phyloP scores from a whole-genome alignment of 2,888 invertebrate genomes.

The Mycalesis mineus region DNA sequence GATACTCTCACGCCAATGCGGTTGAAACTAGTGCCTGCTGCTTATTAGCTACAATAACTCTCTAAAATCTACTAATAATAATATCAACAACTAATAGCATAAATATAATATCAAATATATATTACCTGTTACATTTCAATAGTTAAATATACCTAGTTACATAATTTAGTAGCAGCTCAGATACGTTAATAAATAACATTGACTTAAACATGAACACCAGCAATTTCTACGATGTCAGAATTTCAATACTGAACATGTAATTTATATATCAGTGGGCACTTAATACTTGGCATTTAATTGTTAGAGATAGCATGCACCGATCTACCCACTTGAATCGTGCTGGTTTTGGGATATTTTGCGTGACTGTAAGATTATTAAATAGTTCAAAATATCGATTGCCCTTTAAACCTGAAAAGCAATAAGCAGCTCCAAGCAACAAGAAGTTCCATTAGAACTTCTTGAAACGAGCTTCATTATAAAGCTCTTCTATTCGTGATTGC shows the following conservation, averaged over 20 bases:
- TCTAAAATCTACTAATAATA: too few relatives aligned
- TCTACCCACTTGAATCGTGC: conserved; percentile 15
- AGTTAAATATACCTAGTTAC: neutral
- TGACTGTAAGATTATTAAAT: conserved; percentile 11
- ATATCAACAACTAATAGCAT: neutral
- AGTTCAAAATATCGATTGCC: too few relatives aligned
- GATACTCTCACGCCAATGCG: too few relatives aligned
- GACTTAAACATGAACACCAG: conserved; percentile 6
- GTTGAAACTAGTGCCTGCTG: too few relatives aligned
- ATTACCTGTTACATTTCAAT: conserved; percentile 1
- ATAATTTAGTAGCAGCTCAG: conserved; percentile 1
- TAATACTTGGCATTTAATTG: conserved; percentile 30
- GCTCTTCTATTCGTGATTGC: too few relatives aligned
- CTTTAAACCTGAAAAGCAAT: too few relatives aligned
- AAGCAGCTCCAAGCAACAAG: too few relatives aligned
- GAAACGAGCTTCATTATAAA: too few relatives aligned
- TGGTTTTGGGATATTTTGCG: conserved; percentile 15
- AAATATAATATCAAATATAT: neutral
- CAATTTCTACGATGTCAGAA: conserved; percentile 12
- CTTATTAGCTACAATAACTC: too few relatives aligned
- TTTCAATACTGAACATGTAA: conserved; percentile 20
- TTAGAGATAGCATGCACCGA: conserved; percentile 30
- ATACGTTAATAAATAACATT: conserved; percentile 18
- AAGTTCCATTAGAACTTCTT: too few relatives aligned
- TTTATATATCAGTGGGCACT: conserved; percentile 20